phyloP scores from a whole-genome alignment of 2,888 invertebrate genomes.

The Cataglyphis livida region DNA sequence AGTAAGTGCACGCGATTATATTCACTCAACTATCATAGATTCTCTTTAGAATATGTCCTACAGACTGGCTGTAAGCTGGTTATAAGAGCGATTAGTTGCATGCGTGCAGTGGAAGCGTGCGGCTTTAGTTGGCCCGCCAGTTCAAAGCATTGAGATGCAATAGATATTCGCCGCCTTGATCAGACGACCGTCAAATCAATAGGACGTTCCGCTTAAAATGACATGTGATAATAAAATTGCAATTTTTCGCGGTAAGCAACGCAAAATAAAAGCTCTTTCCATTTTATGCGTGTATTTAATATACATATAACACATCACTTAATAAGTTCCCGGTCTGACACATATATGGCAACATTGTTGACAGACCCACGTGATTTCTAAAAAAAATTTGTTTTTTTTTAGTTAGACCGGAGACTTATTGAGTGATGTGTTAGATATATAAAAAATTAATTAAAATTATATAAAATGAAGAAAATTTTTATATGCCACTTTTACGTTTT shows the following conservation, averaged over 20 bases:
- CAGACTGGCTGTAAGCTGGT: conserved; percentile 37
- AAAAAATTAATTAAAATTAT: background rate
- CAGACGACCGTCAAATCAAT: conserved; percentile 24
- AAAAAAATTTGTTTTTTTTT: too few species aligned
- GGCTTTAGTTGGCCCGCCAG: conserved; percentile 38
- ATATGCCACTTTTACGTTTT: background rate
- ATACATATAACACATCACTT: too few species aligned
- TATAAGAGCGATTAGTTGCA: conserved; percentile 45
- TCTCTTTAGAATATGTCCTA: conserved; percentile 26
- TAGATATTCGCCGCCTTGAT: conserved; percentile 37
- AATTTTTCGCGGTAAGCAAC: background rate
- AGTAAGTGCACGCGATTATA: conserved; percentile 26
- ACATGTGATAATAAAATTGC: background rate
- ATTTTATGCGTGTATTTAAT: background rate
- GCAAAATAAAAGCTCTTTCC: background rate
- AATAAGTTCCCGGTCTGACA: too few species aligned
- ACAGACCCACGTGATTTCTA: too few species aligned
- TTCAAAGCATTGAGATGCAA: conserved; percentile 30
- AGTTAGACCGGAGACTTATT: too few species aligned
- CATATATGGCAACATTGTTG: too few species aligned
- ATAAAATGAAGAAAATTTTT: background rate
- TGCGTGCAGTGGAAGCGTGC: conserved; percentile 21
- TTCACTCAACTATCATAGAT: conserved; percentile 28
- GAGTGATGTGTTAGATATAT: background rate
- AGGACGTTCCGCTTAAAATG: background rate